A percentile compares a stretch with the other conserved stretches of the same genome.
These are phyloP conservation scores for Rhinophrynus dorsalis DNA, from an alignment of 2,797 vertebrate species.

Conservation along the genomic window DNA sequence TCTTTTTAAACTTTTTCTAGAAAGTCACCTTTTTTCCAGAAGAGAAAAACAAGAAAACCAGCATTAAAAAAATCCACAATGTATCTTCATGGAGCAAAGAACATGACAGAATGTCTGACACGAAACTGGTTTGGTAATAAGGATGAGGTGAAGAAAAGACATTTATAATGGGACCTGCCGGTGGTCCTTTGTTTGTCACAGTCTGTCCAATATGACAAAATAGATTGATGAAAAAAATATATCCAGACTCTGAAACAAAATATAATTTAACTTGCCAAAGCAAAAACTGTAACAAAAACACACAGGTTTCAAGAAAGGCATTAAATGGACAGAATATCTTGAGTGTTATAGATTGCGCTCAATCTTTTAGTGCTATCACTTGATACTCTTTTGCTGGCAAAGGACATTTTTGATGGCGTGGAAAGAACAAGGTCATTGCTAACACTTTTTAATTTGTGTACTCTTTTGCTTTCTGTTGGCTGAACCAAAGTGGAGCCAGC, in stretches of 20 bases:
- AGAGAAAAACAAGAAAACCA: conserved; percentile 36
- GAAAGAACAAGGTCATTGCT: conserved; percentile 58
- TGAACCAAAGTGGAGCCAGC: conserved; percentile 69
- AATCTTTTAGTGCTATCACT: conserved; percentile 23
- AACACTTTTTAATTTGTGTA: conserved; percentile 62
- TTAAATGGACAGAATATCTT: conserved; percentile 34
- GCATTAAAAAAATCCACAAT: conserved; percentile 24
- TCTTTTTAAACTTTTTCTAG: conserved; percentile 28
- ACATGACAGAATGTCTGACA: conserved; percentile 34
- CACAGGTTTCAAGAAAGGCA: background rate
- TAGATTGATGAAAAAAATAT: conserved; percentile 41
- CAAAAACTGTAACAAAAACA: background rate
- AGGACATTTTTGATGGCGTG: conserved; percentile 60
- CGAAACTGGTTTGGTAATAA: conserved; percentile 35
- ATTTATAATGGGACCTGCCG: conserved; percentile 34
- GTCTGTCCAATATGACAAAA: conserved; percentile 36
- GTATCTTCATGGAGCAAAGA: conserved; percentile 35
- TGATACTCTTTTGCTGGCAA: conserved; percentile 76
- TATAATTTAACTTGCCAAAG: conserved; percentile 28
- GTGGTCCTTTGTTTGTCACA: conserved; percentile 36
- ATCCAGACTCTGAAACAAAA: conserved; percentile 33
- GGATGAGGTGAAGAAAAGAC: conserved; percentile 35
- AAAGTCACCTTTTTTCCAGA: conserved; percentile 38
- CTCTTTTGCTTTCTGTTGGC: conserved; percentile 77
- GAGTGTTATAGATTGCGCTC: conserved; percentile 26